Evolutionary conservation across 2,888 invertebrate genomes (phyloP), one percentile per base, ranked within the genome.

Genomic region (Salticus scenicus): DNA sequence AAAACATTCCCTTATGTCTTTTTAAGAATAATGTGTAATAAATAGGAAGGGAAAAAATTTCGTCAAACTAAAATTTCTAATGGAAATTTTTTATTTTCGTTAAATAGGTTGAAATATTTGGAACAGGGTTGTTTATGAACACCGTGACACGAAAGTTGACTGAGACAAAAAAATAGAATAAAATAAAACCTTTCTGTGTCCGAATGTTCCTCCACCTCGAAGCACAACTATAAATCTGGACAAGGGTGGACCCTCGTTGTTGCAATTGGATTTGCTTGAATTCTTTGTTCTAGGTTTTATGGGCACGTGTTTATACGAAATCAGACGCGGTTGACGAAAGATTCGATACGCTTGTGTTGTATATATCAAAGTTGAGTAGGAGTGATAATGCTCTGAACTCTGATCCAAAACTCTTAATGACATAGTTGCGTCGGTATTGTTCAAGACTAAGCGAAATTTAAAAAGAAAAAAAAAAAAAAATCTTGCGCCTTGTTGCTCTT

Each of bases 181-280:
- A 24, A 57, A 1, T 4, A 24, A 17, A 57, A 24, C 1, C 5
- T 8, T 17, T 4, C 27, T 28, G 27, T 4, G 27, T 12, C 5
- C 27, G 63, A 30, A 30, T 30, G 70, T 69, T 42, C 51, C 66
- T 66, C 67, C 70, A 47, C 76, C 70, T 33, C 20, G 67, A 8
- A 33, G 67, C 20, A 67, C 33, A 10, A 41, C 63, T 66, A 83
- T 83, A 83, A 83, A 83, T 83, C 67, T 77, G 77, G 77, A 76
- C 73, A 77, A 67, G 83, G 83, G 67, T 77, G 77, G 72, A 37
- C 72, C 83, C 57, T 71, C 67, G 70, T n/a, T 71, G 71, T 64
- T 33, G 57, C 66, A 83, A 83, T 77, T 70, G 73, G 83, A 77
- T 67, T 77, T 66, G 66, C 20, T 69, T 31, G 51, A n/a, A 28